Base-by-base conservation (phyloP, 2,888 invertebrate species). In the Tachina grossa region DNA sequence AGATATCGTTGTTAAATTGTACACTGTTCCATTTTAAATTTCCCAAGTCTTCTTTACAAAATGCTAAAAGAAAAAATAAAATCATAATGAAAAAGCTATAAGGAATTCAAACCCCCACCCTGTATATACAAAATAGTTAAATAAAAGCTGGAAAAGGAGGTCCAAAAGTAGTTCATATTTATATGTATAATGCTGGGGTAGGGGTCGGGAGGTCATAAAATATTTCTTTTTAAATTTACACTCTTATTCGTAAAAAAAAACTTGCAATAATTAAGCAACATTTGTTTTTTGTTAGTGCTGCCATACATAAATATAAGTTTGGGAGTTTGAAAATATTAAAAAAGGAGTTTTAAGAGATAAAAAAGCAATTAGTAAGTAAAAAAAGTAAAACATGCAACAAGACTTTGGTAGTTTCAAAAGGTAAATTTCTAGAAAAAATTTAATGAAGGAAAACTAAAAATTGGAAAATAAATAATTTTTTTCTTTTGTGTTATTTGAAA, bases 331-430 rank as follows among this genome's bases (percentile, higher is more conserved):
- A 19, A 45, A 71, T 11, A 63, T 14, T 19, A 55, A 68, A 77
- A 47, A 45, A 22, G 51, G 57, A 31, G 45, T 45, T 43, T 9
- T 16, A 59, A 57, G 49, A 47, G 65, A 45, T 66, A 39, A 55
- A 55, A 43, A 45, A 61, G 16, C 55, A 63, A 63, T 51, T 63
- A 57, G 31, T 31, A 39, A 49, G 49, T 41, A 31, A 55, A 47
- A 51, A 59, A 53, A 16, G 51, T 31, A 31, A 47, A 65, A 41
- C 79, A 79, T 79, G 79, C 79, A 79, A 69, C 79, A 79, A 69
- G 22, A 19, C 31, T 6, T 61, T 63, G 31, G 31, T 68, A 51
- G 59, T 22, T 68, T 76, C 19, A 53, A 9, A 66, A 63, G 43
- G 19, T 39, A 53, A 71, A 69, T 77, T 41, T 13, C 1, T 19